Evolutionary conservation across 2,888 invertebrate species (phyloP).

Genomic region (Neoaliturus tenellus): DNA sequence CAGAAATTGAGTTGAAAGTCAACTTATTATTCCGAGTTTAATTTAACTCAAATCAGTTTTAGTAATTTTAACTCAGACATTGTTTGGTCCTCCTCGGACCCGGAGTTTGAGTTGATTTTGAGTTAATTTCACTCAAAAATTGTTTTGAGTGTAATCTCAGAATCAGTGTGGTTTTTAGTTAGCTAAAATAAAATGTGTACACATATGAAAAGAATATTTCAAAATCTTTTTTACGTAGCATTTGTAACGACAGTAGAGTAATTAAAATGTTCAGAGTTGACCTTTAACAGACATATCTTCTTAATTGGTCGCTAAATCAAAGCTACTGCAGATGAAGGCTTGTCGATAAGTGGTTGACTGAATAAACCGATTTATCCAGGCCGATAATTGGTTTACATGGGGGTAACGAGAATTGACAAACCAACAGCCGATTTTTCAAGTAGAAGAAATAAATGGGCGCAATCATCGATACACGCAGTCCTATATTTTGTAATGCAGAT

Average conservation of each 20-base stretch:
- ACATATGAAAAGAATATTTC: too few relatives aligned
- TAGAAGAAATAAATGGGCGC: slow-evolving; percentile 12
- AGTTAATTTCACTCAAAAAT: too few relatives aligned
- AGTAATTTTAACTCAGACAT: too few relatives aligned
- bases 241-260: background rate
- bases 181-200: too few relatives aligned
- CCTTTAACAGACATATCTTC: background rate
- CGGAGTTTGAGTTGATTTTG: too few relatives aligned
- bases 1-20: too few relatives aligned
- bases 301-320: background rate
- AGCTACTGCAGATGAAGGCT: background rate
- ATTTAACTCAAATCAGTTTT: too few relatives aligned
- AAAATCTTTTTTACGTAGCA: too few relatives aligned
- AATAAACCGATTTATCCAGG: background rate
- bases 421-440: slow-evolving; percentile 20
- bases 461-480: slow-evolving; percentile 11
- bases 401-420: slow-evolving; percentile 3
- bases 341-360: background rate
- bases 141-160: too few relatives aligned
- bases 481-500: slow-evolving; percentile 32
- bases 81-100: too few relatives aligned
- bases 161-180: too few relatives aligned
- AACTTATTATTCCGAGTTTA: too few relatives aligned
- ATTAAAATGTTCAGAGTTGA: background rate
- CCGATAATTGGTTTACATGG: slow-evolving; percentile 4